Base-by-base conservation (phyloP, 2,888 invertebrate species). In the Drosophila pegasa region DNA sequence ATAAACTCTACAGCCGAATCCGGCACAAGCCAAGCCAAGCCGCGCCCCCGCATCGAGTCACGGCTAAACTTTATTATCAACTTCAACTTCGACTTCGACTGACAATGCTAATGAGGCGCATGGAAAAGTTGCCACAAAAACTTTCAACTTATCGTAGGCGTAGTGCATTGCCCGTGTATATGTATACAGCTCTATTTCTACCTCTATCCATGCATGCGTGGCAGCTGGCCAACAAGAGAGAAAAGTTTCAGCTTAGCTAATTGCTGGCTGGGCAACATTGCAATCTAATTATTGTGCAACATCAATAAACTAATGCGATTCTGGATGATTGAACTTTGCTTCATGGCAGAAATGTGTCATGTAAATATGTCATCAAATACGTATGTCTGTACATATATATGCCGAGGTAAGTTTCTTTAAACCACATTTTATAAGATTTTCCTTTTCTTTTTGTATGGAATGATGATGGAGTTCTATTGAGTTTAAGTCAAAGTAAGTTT, bases 31-130 rank as follows among this genome's bases (percentile, higher is more conserved):
- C 29, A 48, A 43, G 37, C n/a, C 16, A n/a, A 16, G 51, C 43
- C 59, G 60, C 65, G 47, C 67, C 63, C 45, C 16, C 68, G 22
- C 62, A 51, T 27, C 41, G 56, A 63, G 35, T 50, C 52, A 58
- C 18, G 43, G 54, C 22, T 58, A 20, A 87, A 84, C 64, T 73
- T 85, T 76, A 64, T 76, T 69, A 87, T 73, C 87, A 88, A 77
- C 85, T 88, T 88, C 71, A 87, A 74, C 81, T 88, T 88, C 75
- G 68, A 74, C 81, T 88, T 88, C 75, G 68, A 48, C 66, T 74
- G 77, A 87, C 74, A 87, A 88, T 71, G 81, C 89, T 89, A 82
- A 82, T 82, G 81, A 89, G 81, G 64, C 62, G 45, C 38, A 73
- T 54, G 66, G 41, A 58, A 87, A 82, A 88, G 69, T 82, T 87